Evolutionary conservation across 2,888 invertebrate genomes (phyloP).

Genomic region (Eugnorisma glareosa): DNA sequence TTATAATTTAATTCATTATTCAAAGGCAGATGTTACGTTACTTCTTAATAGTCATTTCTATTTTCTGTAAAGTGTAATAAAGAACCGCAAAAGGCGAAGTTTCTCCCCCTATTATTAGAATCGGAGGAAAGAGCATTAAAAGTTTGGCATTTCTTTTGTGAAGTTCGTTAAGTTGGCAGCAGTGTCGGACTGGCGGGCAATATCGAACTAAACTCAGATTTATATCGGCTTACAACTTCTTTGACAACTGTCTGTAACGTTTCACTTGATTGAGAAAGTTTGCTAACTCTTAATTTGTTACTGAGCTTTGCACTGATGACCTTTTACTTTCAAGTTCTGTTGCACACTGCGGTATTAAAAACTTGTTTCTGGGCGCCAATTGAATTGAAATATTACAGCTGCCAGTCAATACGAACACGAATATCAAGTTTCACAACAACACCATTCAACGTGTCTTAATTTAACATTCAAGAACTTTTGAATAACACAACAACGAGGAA

Average conservation of each 20-base stretch:
- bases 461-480: constrained; percentile 42
- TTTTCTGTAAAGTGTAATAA: constrained; percentile 70
- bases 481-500: constrained; percentile 29
- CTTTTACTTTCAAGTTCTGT: constrained; percentile 50
- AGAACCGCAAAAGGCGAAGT: constrained; percentile 75
- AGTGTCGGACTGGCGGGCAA: constrained; percentile 78
- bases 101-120: constrained; percentile 82
- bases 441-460: constrained; percentile 3
- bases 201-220: constrained; percentile 85
- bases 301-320: constrained; percentile 50
- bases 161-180: constrained; percentile 79
- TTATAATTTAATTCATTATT: constrained; percentile 56
- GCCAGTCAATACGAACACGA: constrained; percentile 45
- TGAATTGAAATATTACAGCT: constrained; percentile 42
- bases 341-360: constrained; percentile 44
- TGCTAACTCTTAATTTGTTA: constrained; percentile 69
- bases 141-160: constrained; percentile 83
- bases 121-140: constrained; percentile 85
- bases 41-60: constrained; percentile 62
- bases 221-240: constrained; percentile 83
- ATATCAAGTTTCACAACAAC: constrained; percentile 45
- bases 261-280: constrained; percentile 80
- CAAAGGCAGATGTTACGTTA: constrained; percentile 51
- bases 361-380: constrained; percentile 45
- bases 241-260: constrained; percentile 81